Evolutionary conservation across 2,888 invertebrate species (phyloP).

Genomic region (Drosophila eohydei): DNA sequence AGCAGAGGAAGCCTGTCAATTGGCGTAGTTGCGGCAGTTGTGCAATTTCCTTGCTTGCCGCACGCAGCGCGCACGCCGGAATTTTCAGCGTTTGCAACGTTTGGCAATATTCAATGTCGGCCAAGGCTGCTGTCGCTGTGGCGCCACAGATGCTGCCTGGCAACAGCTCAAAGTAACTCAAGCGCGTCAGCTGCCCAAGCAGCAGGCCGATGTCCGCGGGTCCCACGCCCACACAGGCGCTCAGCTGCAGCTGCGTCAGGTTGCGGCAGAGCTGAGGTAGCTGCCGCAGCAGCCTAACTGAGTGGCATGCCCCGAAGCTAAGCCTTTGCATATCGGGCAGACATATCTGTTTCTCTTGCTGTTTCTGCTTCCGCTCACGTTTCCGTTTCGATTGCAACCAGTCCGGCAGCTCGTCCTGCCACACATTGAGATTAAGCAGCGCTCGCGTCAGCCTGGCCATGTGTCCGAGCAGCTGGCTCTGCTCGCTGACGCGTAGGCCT

Average conservation of each 20-base stretch:
- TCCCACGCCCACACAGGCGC: conserved; percentile 14
- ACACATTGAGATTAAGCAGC: conserved; percentile 49
- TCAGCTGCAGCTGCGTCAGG: conserved; percentile 51
- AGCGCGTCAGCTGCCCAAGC: conserved; percentile 27
- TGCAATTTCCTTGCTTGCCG: conserved; percentile 45
- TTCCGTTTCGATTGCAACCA: conserved; percentile 5
- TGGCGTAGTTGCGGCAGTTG: conserved; percentile 53
- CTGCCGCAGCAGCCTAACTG: conserved; percentile 32
- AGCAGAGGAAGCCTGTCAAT: conserved; percentile 66
- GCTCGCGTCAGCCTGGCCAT: conserved; percentile 44
- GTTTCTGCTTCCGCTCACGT: not conserved
- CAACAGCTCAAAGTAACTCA: conserved; percentile 51
- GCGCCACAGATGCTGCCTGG: conserved; percentile 25
- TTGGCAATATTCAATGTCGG: conserved; percentile 46
- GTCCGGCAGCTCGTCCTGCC: conserved; percentile 3
- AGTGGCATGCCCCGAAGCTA: conserved; percentile 41
- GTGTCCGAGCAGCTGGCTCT: conserved; percentile 40
- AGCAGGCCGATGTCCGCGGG: conserved; percentile 34
- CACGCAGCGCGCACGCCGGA: conserved; percentile 59
- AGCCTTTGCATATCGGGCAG: conserved; percentile 38
- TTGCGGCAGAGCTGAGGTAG: conserved; percentile 43
- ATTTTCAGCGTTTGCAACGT: conserved; percentile 49
- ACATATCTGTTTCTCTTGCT: conserved; percentile 1
- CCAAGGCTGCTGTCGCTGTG: conserved; percentile 10
- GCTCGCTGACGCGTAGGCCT: conserved; percentile 40